These are phyloP conservation scores for Hemicentrotus pulcherrimus DNA, from an alignment of 35 echinoderm and acorn worm species.

Conservation along the genomic window DNA sequence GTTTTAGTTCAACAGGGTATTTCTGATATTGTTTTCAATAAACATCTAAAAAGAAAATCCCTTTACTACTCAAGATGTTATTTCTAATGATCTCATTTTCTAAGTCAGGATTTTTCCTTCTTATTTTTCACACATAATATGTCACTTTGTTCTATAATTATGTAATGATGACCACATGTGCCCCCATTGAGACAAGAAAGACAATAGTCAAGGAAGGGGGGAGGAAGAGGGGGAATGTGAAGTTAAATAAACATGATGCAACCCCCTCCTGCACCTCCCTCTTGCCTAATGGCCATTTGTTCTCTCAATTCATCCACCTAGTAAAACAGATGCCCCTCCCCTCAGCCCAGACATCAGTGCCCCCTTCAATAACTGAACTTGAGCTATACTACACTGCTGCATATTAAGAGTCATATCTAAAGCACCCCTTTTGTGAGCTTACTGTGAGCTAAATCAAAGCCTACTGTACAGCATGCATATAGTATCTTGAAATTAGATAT, in stretches of 20 bases:
- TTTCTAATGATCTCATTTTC: not conserved
- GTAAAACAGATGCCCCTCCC: not conserved
- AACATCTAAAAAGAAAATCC: not conserved
- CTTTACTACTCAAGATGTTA: not conserved
- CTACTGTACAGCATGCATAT: too few relatives aligned
- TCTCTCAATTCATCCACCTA: too few relatives aligned
- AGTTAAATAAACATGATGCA: too few relatives aligned
- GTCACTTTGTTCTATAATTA: not conserved
- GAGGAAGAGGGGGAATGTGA: too few relatives aligned
- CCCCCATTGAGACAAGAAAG: too few relatives aligned
- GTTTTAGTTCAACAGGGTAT: too few relatives aligned
- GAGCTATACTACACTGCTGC: not conserved
- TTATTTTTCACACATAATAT: not conserved
- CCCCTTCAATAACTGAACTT: not conserved
- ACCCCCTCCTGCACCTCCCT: too few relatives aligned
- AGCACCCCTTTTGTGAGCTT: too few relatives aligned
- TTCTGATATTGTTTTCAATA: not conserved
- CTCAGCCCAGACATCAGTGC: not conserved
- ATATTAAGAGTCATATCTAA: not conserved
- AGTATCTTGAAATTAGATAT: too few relatives aligned
- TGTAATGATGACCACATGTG: not conserved
- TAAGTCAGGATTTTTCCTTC: not conserved
- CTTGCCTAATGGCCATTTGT: too few relatives aligned
- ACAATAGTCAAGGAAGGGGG: too few relatives aligned
- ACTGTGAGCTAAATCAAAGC: too few relatives aligned